Percentiles rank a stretch among this genome's conserved stretches.
Conservation (phyloP, 2,113 vertebrate species). For the Oriolus oriolus region DNA sequence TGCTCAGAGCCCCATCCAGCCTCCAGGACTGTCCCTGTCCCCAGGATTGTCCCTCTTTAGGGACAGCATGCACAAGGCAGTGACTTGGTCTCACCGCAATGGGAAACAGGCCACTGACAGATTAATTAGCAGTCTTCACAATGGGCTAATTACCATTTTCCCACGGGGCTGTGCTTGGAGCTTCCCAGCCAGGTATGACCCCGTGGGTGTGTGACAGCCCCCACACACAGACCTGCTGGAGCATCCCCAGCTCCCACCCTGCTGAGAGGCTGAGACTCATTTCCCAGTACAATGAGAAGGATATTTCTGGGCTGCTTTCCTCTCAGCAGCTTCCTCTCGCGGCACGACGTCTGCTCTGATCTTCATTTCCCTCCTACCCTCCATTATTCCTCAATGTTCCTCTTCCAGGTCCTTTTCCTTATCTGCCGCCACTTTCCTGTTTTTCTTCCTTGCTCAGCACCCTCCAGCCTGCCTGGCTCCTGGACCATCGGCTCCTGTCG, state of each 20-base stretch:
- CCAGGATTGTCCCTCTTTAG: not conserved
- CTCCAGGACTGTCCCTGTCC: not conserved
- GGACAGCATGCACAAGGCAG: not conserved
- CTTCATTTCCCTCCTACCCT: not conserved
- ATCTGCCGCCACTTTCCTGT: slow-evolving; percentile 67
- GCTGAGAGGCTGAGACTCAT: not conserved
- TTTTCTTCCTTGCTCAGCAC: slow-evolving; percentile 36
- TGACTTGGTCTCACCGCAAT: accelerated
- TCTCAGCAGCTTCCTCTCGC: not conserved
- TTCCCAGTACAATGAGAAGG: not conserved
- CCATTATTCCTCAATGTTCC: slow-evolving; percentile 3
- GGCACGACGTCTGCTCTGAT: not conserved
- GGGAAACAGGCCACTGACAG: accelerated
- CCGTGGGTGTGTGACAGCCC: not conserved
- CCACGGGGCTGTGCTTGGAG: not conserved
- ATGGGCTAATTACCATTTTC: not conserved
- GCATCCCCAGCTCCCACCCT: not conserved
- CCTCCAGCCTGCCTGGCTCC: slow-evolving; percentile 12
- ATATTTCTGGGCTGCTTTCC: not conserved
- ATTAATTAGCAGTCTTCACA: not conserved
- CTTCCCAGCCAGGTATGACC: not conserved
- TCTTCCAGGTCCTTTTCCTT: slow-evolving; percentile 48
- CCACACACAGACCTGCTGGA: not conserved
- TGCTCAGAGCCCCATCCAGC: not conserved
- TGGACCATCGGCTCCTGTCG: not conserved